Evolutionary conservation across 1,140 invertebrate genomes (phyloP).

Genomic region (Belonocnema kinseyi): DNA sequence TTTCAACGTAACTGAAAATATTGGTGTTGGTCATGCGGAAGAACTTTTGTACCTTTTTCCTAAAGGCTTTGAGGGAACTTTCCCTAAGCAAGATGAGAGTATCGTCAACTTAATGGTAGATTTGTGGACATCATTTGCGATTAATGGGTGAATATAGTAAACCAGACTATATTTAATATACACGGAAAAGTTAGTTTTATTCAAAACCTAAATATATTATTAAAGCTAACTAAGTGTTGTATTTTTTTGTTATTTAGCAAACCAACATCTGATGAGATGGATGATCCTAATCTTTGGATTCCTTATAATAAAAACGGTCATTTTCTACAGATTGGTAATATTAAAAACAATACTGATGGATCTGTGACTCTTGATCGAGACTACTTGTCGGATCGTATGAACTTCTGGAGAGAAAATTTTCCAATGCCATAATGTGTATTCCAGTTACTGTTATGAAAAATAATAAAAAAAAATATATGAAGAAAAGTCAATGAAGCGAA

Average conservation of each 20-base stretch:
- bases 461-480: no score
- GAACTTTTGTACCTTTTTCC: not conserved
- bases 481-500: no score
- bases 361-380: not conserved
- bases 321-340: slow-evolving; percentile 20
- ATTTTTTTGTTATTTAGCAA: not conserved
- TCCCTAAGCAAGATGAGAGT: not conserved
- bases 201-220: no score
- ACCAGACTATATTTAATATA: no score
- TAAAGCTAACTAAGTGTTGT: no score
- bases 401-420: slow-evolving; percentile 6
- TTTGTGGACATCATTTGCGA: slow-evolving; percentile 9
- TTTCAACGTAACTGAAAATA: not conserved
- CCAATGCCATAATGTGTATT: not conserved
- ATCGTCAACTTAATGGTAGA: slow-evolving; percentile 2
- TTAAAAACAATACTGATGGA: slow-evolving; percentile 20
- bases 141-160: not conserved
- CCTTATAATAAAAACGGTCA: not conserved
- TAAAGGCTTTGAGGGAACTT: not conserved
- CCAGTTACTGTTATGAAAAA: no score
- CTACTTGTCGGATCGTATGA: not conserved
- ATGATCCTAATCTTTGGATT: not conserved
- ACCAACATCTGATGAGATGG: not conserved
- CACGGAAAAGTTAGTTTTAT: no score
- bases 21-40: not conserved